phyloP scores from a whole-genome alignment of 2,113 vertebrate species.

The Sardina pilchardus region DNA sequence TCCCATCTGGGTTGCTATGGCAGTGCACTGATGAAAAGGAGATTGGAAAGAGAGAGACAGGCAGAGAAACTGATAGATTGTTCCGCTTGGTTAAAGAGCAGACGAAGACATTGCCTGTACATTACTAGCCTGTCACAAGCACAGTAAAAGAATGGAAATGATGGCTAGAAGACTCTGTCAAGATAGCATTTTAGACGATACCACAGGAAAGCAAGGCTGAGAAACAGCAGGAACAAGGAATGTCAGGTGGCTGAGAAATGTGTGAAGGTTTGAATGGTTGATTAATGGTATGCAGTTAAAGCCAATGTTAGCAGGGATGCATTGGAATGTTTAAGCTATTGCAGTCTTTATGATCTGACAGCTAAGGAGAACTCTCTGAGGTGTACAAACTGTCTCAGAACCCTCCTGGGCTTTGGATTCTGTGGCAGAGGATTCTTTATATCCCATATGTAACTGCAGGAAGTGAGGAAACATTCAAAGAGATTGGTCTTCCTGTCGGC shows the following conservation, averaged over 20 bases:
- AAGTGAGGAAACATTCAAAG: not conserved
- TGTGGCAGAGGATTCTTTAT: not conserved
- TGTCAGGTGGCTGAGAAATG: not conserved
- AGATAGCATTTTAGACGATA: not conserved
- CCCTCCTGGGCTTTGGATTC: not conserved
- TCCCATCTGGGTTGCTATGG: conserved; percentile 78
- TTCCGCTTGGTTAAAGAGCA: conserved; percentile 37
- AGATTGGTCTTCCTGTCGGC: not conserved
- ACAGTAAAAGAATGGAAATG: not conserved
- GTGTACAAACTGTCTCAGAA: not conserved
- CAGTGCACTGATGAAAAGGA: conserved; percentile 70
- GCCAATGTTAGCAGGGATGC: not conserved
- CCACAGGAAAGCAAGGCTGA: not conserved
- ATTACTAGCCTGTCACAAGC: not conserved
- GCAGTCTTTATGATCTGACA: conserved; percentile 9
- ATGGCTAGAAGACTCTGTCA: not conserved
- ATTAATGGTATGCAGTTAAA: not conserved
- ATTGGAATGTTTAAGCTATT: not conserved
- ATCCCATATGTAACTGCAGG: not conserved
- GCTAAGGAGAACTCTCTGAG: not conserved
- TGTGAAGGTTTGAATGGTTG: not conserved
- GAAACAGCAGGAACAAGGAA: not conserved
- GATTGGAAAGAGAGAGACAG: conserved; percentile 55
- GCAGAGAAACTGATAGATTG: conserved; percentile 29
- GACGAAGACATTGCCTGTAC: not conserved